Evolutionary conservation across 2,888 invertebrate species (phyloP).

Genomic region (Nemotelus nigrinus): DNA sequence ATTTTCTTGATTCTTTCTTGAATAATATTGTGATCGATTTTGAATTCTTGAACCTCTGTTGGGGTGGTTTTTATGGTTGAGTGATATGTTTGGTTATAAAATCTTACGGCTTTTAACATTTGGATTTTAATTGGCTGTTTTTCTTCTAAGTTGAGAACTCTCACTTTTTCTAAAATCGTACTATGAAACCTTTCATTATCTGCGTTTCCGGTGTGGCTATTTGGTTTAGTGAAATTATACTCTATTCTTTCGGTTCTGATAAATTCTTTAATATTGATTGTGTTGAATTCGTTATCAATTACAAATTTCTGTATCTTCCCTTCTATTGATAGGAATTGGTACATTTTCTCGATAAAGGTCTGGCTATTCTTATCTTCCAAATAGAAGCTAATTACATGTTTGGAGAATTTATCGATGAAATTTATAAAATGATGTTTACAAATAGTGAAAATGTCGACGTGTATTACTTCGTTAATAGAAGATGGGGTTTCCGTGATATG

Average conservation of each 20-base stretch:
- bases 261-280: not conserved
- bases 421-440: slow-evolving; percentile 41
- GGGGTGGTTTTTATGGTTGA: slow-evolving; percentile 35
- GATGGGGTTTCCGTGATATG: slow-evolving; percentile 38
- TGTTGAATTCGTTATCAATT: slow-evolving; percentile 11
- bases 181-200: not conserved
- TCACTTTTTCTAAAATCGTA: too few relatives aligned
- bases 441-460: slow-evolving; percentile 24
- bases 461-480: slow-evolving; percentile 34
- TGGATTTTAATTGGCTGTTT: slow-evolving; percentile 24
- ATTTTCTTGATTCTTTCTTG: not conserved
- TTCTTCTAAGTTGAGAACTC: slow-evolving; percentile 37
- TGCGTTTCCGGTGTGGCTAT: slow-evolving; percentile 4
- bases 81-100: slow-evolving; percentile 26
- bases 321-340: slow-evolving; percentile 15
- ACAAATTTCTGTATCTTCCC: slow-evolving; percentile 12
- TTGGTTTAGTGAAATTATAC: not conserved
- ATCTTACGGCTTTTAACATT: slow-evolving; percentile 23
- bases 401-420: slow-evolving; percentile 42
- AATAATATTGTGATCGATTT: not conserved
- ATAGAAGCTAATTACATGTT: slow-evolving; percentile 31
- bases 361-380: slow-evolving; percentile 23
- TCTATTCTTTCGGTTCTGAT: not conserved
- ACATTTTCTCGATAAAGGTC: slow-evolving; percentile 37
- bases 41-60: slow-evolving; percentile 43